Base-by-base conservation (phyloP, 2,888 invertebrate genomes). In the Sisyra terminalis region DNA sequence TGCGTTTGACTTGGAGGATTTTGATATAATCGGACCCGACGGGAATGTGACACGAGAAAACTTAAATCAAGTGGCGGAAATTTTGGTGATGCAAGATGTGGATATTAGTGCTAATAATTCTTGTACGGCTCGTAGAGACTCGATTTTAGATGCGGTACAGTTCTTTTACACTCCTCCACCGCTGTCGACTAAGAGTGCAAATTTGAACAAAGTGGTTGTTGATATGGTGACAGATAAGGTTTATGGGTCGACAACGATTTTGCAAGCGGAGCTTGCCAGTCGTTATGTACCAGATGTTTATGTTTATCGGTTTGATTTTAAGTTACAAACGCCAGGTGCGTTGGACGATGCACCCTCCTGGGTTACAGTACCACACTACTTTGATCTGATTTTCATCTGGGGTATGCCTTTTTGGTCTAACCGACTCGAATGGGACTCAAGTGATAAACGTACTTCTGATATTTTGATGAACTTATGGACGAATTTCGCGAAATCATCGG, bases 391-490 rank as follows among this genome's bases (percentile, higher is more conserved):
- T 39, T 85, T 83, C 55, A 71, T 83, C 5, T 86, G 85, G 71
- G 87, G 87, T 1, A 67, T 86, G 52, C 86, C 87, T 0, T 76
- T 81, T 57, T 73, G 80, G 68, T 69, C 70, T 5, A 59, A 70
- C 30, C 66, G 72, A 2, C 66, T 70, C 48, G 69, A 71, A 48
- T 87, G 87, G 87, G 80, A 82, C 52, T 68, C 70, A 42, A 69
- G 76, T 42, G 87, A 87, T 57, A 85, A 83, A 55, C 75, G 78
- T 52, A 75, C 81, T 51, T 70, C 86, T 0, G 86, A 86, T 51
- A 74, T 78, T 10, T 71, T 85, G 40, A 87, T 87, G 85, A 74
- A 74, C 46, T 71, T 86, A 65, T 78, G 86, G 75, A 73, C 78
- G 1, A 82, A 78, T 58, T 87, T 87, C 50, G 81, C 77, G 0